Conservation (phyloP, 2,797 vertebrate species). For the Channallabes apus region DNA sequence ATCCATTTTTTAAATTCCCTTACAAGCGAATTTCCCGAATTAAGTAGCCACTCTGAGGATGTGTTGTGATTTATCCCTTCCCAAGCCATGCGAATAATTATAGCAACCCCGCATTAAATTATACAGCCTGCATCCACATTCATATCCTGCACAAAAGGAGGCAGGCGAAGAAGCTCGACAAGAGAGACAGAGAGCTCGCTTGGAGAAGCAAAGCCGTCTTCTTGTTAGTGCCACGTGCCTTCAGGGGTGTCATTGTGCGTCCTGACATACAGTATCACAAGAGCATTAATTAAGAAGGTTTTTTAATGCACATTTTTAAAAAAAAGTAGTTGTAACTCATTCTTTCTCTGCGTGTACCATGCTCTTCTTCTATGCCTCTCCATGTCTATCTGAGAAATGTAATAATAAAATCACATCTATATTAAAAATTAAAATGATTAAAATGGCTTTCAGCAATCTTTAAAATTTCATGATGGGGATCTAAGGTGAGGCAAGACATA, state of each 20-base stretch:
- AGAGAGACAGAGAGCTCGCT: slow-evolving; percentile 15
- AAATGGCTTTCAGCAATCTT: not conserved
- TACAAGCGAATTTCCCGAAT: slow-evolving; percentile 62
- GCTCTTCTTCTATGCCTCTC: not conserved
- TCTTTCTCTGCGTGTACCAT: not conserved
- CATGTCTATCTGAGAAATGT: not conserved
- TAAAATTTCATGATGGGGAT: not conserved
- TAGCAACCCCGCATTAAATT: slow-evolving; percentile 77
- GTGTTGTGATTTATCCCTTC: slow-evolving; percentile 68
- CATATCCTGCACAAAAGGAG: slow-evolving; percentile 74
- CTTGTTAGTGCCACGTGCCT: not conserved
- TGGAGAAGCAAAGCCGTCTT: slow-evolving; percentile 14
- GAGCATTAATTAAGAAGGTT: not conserved
- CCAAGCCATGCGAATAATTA: slow-evolving; percentile 70
- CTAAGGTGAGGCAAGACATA: not conserved
- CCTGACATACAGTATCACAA: not conserved
- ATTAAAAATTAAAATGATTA: slow-evolving; percentile 17
- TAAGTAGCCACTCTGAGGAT: slow-evolving; percentile 69
- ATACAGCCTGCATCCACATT: slow-evolving; percentile 74
- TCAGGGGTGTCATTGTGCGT: not conserved
- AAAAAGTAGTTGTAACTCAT: not conserved
- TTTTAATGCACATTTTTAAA: not conserved
- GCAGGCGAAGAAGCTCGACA: slow-evolving; percentile 47
- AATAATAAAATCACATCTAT: not conserved
- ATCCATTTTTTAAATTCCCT: slow-evolving; percentile 38